Conservation (phyloP, 2,888 invertebrate species). For the Odontomyia ornata region DNA sequence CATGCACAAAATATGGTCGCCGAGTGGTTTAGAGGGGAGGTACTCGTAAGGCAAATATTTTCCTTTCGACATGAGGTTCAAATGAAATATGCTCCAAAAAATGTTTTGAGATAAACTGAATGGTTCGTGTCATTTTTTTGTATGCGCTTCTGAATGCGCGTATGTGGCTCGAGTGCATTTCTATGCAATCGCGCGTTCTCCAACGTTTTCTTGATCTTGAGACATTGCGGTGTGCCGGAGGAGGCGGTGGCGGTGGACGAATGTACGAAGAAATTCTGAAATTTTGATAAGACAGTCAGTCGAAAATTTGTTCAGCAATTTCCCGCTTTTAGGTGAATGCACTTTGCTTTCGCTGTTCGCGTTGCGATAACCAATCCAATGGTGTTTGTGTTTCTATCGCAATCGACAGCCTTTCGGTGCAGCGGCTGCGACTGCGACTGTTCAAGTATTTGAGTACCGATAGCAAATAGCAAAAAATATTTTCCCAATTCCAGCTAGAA, state of each 20-base stretch:
- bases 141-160: not conserved
- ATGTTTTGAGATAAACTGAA: conserved; percentile 7
- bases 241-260: not conserved
- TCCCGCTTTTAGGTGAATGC: conserved; percentile 41
- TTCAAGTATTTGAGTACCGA: not conserved
- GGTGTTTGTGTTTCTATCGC: conserved; percentile 39
- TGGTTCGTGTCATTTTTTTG: conserved; percentile 21
- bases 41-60: conserved; percentile 32
- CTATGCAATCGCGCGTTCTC: conserved; percentile 17
- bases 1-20: too few species aligned
- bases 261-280: conserved; percentile 1
- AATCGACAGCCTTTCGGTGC: conserved; percentile 20
- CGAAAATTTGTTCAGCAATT: conserved; percentile 40
- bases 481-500: not conserved
- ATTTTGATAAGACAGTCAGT: conserved; percentile 39
- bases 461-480: not conserved
- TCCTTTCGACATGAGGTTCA: conserved; percentile 27
- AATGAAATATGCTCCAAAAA: conserved; percentile 37
- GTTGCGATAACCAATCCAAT: conserved; percentile 35
- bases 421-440: not conserved
- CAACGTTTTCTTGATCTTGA: conserved; percentile 10
- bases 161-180: not conserved
- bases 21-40: too few species aligned
- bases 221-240: not conserved
- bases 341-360: conserved; percentile 43